Base-by-base conservation (phyloP, 2,888 invertebrate species). In the Osedax frankpressi region DNA sequence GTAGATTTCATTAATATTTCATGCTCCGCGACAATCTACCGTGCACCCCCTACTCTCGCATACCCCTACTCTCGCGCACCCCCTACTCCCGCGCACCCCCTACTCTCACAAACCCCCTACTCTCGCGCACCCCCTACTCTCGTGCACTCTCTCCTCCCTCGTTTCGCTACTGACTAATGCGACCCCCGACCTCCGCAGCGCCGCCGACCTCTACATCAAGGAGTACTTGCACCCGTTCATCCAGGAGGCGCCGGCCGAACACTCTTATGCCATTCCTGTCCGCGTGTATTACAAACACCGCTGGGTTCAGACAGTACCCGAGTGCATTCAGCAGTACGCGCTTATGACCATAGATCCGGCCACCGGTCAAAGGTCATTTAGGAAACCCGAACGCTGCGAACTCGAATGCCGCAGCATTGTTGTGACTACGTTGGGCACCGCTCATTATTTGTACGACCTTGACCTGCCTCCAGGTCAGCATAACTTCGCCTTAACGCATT, bases 171-270 rank as follows among this genome's bases (percentile, higher is more conserved):
- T 11, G 65, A 14, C 24, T 3, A 65, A 6, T n/a, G 3, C 65
- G 6, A 28, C 24, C 63, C 3, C 30, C 28, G 14, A 44, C 67
- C 62, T 76, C 77, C 3, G 1, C 80, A 86, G 91, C 80, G 92
- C 92, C 19, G 92, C 92, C 11, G 92, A 92, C 86, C 85, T 92
- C 75, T 92, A 92, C 80, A 90, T 92, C 62, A 90, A 90, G 80
- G 91, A 92, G 80, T 92, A 91, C 83, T 87, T 92, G 74, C 90
- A 92, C 84, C 88, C 89, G 0, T 90, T 89, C 87, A 89, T 90
- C 28, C 79, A 80, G 68, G 89, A 89, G 79, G 90, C 90, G 0
- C 85, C 89, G 76, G 85, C 87, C 67, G 89, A 89, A 78, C 85
- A 89, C 76, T 85, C 87, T 67, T 89, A 89, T 78, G 89, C 89